Conservation (phyloP, 2,797 vertebrate genomes). For the Myoxocephalus aenaeus region DNA sequence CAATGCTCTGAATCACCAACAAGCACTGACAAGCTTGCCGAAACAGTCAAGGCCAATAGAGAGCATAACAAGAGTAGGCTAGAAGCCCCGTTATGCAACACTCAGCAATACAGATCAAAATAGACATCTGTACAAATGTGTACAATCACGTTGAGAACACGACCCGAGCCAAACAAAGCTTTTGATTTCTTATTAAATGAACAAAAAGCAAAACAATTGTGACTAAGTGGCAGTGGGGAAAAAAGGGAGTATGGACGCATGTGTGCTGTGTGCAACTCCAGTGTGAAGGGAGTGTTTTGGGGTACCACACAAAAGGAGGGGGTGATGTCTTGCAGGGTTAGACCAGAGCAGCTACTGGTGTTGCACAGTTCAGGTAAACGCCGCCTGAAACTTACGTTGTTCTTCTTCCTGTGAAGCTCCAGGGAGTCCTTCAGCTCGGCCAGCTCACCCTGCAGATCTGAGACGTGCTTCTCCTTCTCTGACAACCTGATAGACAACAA, state of each 20-base stretch:
- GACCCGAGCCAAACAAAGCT: conserved; percentile 22
- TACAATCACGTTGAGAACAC: conserved; percentile 41
- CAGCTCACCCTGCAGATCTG: conserved; percentile 86
- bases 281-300: conserved; percentile 33
- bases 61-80: conserved; percentile 62
- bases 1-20: conserved; percentile 70
- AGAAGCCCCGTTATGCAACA: conserved; percentile 67
- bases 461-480: conserved; percentile 88
- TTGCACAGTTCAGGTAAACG: background rate
- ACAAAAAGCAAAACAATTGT: conserved; percentile 36
- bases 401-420: conserved; percentile 96
- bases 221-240: conserved; percentile 38
- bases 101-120: conserved; percentile 60
- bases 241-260: conserved; percentile 48
- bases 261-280: conserved; percentile 30
- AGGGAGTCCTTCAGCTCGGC: conserved; percentile 88
- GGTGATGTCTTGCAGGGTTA: conserved; percentile 21
- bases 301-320: conserved; percentile 40
- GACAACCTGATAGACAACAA: conserved; percentile 84
- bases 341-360: conserved; percentile 15
- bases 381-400: conserved; percentile 90
- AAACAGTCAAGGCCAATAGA: conserved; percentile 53
- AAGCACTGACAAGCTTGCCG: conserved; percentile 70
- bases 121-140: conserved; percentile 57
- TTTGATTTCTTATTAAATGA: conserved; percentile 20